phyloP scores from a whole-genome alignment of 2,113 vertebrate genomes.

The Trematomus loennbergii region DNA sequence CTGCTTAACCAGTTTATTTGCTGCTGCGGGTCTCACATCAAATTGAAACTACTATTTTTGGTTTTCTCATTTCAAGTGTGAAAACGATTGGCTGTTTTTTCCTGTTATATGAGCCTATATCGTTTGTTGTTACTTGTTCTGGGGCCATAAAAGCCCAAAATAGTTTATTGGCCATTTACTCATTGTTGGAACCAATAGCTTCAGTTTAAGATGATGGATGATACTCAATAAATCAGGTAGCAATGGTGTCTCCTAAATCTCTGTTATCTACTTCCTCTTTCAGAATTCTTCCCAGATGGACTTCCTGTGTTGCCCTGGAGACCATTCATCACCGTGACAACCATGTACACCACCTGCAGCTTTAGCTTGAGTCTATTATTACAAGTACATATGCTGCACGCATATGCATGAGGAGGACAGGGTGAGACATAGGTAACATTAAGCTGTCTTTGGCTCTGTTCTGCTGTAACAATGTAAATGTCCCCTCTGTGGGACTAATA shows the following conservation, averaged over 20 bases:
- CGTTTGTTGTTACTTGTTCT: conserved; percentile 28
- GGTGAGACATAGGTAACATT: neutral
- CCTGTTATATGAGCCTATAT: conserved; percentile 6
- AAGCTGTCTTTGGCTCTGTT: no score
- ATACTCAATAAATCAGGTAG: conserved; percentile 63
- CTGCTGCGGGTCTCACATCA: conserved; percentile 18
- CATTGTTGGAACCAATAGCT: conserved; percentile 42
- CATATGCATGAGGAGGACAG: neutral
- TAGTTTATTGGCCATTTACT: conserved; percentile 40
- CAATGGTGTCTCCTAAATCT: conserved; percentile 57
- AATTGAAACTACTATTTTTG: conserved; percentile 53
- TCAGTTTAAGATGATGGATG: conserved; percentile 65
- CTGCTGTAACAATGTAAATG: no score
- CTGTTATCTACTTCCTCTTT: conserved; percentile 75
- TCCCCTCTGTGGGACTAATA: no score
- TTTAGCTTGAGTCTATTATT: conserved; percentile 72
- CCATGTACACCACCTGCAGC: conserved; percentile 67
- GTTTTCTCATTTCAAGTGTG: conserved; percentile 45
- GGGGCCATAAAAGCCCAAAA: conserved; percentile 43
- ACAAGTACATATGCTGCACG: conserved; percentile 41
- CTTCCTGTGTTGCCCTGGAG: conserved; percentile 77
- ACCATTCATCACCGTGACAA: conserved; percentile 80
- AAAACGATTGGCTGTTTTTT: conserved; percentile 39
- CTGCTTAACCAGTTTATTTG: conserved; percentile 30
- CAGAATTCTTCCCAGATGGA: conserved; percentile 74